phyloP scores from a whole-genome alignment of 2,113 vertebrate genomes.

The Gymnorhina tibicen region DNA sequence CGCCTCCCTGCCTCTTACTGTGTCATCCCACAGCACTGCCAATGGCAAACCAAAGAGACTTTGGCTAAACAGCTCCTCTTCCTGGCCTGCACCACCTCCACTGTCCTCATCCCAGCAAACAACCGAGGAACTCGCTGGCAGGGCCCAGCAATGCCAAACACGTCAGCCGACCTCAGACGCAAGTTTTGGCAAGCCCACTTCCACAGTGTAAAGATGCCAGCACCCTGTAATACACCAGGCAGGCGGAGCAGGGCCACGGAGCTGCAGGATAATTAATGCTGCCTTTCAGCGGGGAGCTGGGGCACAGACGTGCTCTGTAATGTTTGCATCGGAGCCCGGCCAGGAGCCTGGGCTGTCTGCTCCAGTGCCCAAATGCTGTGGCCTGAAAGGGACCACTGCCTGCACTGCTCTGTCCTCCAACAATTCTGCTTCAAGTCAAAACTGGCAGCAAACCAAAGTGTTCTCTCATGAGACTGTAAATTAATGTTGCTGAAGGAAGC shows the following conservation, averaged over 20 bases:
- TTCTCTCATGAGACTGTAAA: conserved; percentile 54
- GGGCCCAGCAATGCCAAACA: background rate
- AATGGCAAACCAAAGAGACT: background rate
- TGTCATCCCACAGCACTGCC: background rate
- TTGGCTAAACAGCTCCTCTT: background rate
- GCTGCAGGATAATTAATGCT: background rate
- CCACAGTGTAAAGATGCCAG: background rate
- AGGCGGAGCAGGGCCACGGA: background rate
- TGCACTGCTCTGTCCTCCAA: background rate
- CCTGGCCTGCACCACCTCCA: background rate
- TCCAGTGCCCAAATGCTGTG: background rate
- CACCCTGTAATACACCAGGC: fast-evolving
- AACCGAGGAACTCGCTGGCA: fast-evolving
- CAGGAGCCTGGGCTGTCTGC: background rate
- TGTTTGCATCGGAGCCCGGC: background rate
- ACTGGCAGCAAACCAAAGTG: conserved; percentile 48
- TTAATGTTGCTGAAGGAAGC: conserved; percentile 50
- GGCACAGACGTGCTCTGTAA: background rate
- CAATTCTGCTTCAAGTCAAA: background rate
- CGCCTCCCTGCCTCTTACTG: fast-evolving
- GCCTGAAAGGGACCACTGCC: background rate
- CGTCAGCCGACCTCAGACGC: background rate
- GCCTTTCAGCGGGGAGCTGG: background rate
- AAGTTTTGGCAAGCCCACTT: background rate
- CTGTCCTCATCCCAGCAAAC: background rate